Percentiles rank a stretch among this genome's conserved stretches.
Evolutionary conservation across 2,113 vertebrate genomes (phyloP).

Genomic region (Ochotona princeps): DNA sequence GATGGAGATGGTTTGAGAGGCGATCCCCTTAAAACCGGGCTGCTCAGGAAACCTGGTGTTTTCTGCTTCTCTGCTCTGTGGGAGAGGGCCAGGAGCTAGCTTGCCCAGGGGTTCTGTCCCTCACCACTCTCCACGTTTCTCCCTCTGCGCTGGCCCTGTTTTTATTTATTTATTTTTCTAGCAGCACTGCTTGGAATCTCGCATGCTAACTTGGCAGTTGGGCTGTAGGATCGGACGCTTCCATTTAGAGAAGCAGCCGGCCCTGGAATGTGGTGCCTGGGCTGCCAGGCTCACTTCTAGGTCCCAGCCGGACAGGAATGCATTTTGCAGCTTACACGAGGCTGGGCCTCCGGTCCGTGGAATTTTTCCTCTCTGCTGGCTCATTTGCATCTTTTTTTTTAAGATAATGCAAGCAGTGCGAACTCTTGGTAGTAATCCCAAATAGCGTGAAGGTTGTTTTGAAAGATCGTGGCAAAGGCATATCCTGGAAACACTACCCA

Average conservation of each 20-base stretch:
- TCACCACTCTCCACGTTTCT: background rate
- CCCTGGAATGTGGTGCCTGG: background rate
- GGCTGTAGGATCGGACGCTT: conserved; percentile 25
- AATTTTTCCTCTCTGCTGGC: conserved; percentile 38
- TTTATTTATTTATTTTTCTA: background rate
- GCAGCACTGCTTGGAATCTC: background rate
- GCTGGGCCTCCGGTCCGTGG: background rate
- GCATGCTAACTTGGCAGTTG: conserved; percentile 35
- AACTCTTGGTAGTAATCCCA: background rate
- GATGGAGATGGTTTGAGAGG: background rate
- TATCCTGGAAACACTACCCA: too few species aligned
- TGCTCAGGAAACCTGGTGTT: background rate
- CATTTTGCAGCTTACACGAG: conserved; percentile 1
- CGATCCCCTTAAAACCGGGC: background rate
- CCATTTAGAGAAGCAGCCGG: conserved; percentile 70
- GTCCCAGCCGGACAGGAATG: conserved; percentile 59
- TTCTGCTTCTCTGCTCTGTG: background rate
- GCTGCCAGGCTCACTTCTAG: conserved; percentile 2
- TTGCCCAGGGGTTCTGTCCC: background rate
- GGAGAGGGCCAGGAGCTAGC: background rate
- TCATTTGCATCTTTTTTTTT: background rate
- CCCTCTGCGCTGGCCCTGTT: background rate
- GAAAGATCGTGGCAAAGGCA: too few species aligned
- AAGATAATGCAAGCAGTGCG: background rate
- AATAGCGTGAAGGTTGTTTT: too few species aligned